Base-by-base conservation (phyloP, 2,888 invertebrate species). In the Bruchidius siliquastri region DNA sequence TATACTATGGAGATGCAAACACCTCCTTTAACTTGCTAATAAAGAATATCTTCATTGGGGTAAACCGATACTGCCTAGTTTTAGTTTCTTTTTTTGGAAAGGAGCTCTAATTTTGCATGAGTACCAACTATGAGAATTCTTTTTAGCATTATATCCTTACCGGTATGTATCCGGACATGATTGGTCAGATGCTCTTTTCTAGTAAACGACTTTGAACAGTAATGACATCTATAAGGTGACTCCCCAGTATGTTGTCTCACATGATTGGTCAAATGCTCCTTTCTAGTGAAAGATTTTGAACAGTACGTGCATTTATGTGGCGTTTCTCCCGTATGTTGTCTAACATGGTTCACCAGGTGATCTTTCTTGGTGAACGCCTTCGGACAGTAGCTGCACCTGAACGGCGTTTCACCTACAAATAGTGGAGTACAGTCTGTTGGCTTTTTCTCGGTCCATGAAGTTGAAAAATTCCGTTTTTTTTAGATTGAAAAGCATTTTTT, bases 191-290 rank as follows among this genome's bases (percentile, higher is more conserved):
- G 95, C 85, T 95, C 95, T 87, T 95, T 95, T 80, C 95, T 90
- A 0, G 95, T 95, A 87, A 95, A 95, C 68, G 93, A 93, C 85
- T 95, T 94, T 80, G 93, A 91, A 88, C 95, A 95, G 87, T 92
- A 94, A 81, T 93, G 92, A 85, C 95, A 95, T 78, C 94, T 91
- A 83, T 95, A 95, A 75, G 95, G 95, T 80, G 95, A 94, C 87
- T 95, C 95, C 81, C 95, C 95, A 69, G 95, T 95, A 86, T 95
- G 95, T 85, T 95, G 95, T 73, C 95, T 90, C 85, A 95, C 93
- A 87, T 95, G 95, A 87, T 94, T 94, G 81, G 92, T 94, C 78
- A 95, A 88, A 86, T 95, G 94, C 86, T 94, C 94, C 87, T 93
- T 93, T 81, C 93, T 89, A 30, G 93, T 93, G 87, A 93, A 94